Evolutionary conservation across 2,888 invertebrate genomes (phyloP), one percentile per base, ranked within the genome.

Genomic region (Ornithoptera alexandrae): DNA sequence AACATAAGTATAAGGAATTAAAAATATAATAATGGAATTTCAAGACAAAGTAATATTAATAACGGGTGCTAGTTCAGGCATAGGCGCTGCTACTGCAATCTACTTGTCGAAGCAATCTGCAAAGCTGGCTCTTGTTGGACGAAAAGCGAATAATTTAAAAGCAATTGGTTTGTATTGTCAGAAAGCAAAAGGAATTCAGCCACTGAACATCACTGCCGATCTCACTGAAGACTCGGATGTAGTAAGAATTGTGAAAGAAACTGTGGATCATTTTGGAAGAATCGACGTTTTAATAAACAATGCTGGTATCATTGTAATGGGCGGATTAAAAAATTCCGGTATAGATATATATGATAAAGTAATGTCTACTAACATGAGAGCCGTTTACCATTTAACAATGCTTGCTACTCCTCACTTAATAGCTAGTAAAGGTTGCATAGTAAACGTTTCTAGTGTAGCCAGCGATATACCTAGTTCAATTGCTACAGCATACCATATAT

Each of bases 401-500:
- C 82, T 97, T 65, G 96, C 97, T 24, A 95, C 96, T 0, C 98
- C 98, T 0, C 94, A 98, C 87, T 90, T 99, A 24, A 93, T 96
- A 15, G 89, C 94, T 83, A 94, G 94, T 0, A 96, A 97, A 86
- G 98, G 98, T 24, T 96, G 94, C 75, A 95, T 98, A 75, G 97
- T 99, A 0, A 99, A 98, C 84, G 95, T 98, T 0, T 98, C 98
- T 7, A 98, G 98, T 83, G 96, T 98, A 3, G 95, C 95, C 75
- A 97, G 98, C 24, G 75, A 93, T 80, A 86, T 95, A 93, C 77
- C 87, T 0, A 88, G 83, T 70, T 94, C 97, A 0, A 96, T 96
- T 74, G 95, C 97, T 1, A 85, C 98, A 67, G 95, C 97, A 0
- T 99, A 99, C 86, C 95, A 95, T 78, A 94, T 98, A 89, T 97